phyloP scores from a whole-genome alignment of 1,140 invertebrate species.

The Cotesia chilonis region DNA sequence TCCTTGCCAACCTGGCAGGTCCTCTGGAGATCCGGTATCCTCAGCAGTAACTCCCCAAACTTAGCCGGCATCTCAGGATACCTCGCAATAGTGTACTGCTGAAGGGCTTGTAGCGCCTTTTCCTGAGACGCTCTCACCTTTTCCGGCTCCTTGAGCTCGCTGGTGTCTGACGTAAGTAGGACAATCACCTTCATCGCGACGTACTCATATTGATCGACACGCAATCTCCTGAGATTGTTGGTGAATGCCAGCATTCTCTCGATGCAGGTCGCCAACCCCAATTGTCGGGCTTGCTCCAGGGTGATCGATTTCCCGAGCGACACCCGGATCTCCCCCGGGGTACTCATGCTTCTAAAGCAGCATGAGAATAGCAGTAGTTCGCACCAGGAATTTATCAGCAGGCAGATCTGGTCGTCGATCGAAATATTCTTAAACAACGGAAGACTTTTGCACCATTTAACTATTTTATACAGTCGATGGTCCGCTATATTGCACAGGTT shows the following conservation, averaged over 20 bases:
- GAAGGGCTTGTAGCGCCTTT: conserved; percentile 89
- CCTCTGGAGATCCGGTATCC: conserved; percentile 92
- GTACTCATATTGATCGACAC: conserved; percentile 96
- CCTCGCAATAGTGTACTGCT: conserved; percentile 90
- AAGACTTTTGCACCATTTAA: conserved; percentile 97
- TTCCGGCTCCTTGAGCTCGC: conserved; percentile 89
- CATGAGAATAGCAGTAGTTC: conserved; percentile 93
- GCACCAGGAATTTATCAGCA: conserved; percentile 98
- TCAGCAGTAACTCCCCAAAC: conserved; percentile 91
- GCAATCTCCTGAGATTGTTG: conserved; percentile 86
- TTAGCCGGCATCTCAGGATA: conserved; percentile 93
- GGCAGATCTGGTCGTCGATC: conserved; percentile 95
- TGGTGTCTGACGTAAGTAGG: conserved; percentile 91
- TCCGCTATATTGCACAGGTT: conserved; percentile 94
- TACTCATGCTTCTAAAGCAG: conserved; percentile 87
- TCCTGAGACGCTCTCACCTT: conserved; percentile 93
- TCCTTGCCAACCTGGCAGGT: conserved; percentile 96
- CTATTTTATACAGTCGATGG: conserved; percentile 95
- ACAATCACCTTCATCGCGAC: conserved; percentile 96
- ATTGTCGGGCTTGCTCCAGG: conserved; percentile 75
- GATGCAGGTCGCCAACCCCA: conserved; percentile 82
- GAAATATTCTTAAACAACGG: conserved; percentile 96
- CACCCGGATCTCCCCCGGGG: conserved; percentile 86
- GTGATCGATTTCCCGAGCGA: conserved; percentile 80
- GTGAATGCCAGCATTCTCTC: conserved; percentile 94